Evolutionary conservation across 2,113 vertebrate genomes (phyloP).

Genomic region (Tursiops truncatus): DNA sequence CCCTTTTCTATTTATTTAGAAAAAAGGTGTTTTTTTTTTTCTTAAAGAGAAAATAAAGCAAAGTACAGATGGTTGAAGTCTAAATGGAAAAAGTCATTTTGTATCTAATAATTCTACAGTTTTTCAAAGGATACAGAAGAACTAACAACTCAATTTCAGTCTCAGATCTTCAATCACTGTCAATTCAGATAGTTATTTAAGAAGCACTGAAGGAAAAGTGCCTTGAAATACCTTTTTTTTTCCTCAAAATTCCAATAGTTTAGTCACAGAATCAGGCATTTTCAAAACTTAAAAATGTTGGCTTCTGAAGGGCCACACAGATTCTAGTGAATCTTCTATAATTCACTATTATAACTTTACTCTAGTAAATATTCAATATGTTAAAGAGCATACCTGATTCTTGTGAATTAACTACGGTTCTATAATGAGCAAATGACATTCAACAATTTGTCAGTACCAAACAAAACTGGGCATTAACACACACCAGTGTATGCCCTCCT

Average conservation of each 20-base stretch:
- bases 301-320: neutral
- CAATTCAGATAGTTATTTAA: neutral
- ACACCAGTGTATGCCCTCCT: neutral
- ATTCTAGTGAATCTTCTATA: neutral
- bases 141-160: neutral
- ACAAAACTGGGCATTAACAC: neutral
- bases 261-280: neutral
- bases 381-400: neutral
- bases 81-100: slow-evolving; percentile 18
- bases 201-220: neutral
- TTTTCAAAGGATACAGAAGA: slow-evolving; percentile 6
- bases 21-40: neutral
- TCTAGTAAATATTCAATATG: neutral
- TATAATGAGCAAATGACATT: neutral
- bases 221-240: neutral
- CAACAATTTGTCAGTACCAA: neutral
- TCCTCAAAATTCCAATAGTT: neutral
- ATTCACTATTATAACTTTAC: neutral
- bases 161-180: neutral
- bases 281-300: neutral
- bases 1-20: too few relatives aligned
- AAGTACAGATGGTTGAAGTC: neutral
- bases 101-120: neutral
- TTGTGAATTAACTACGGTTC: neutral
- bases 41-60: neutral